A percentile compares a stretch with the other conserved stretches of the same genome.
Conservation (phyloP, 2,888 invertebrate genomes). For the Habrosyne pyritoides region DNA sequence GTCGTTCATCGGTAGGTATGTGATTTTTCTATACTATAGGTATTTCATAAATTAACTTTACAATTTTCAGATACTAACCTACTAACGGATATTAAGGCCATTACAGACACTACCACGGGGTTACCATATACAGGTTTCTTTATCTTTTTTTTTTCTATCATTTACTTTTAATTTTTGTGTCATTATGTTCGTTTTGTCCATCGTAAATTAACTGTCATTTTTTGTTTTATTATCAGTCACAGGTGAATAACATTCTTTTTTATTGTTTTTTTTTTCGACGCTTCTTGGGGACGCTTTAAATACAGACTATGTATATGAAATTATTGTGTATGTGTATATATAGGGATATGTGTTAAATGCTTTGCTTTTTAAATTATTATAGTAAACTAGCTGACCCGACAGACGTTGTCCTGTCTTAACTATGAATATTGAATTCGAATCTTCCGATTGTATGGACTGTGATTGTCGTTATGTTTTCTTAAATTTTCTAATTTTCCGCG, state of each 20-base stretch:
- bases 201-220: neutral
- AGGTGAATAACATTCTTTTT: neutral
- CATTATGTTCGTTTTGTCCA: constrained; percentile 12
- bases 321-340: neutral
- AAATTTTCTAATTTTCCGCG: too few relatives aligned
- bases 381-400: too few relatives aligned
- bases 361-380: too few relatives aligned
- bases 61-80: constrained; percentile 18
- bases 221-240: neutral
- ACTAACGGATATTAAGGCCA: constrained; percentile 14
- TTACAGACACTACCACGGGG: constrained; percentile 16
- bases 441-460: too few relatives aligned
- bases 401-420: too few relatives aligned
- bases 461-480: too few relatives aligned
- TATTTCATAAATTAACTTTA: neutral
- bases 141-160: constrained; percentile 21
- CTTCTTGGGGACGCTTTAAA: neutral
- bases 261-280: neutral
- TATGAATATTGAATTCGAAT: too few relatives aligned
- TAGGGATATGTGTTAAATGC: neutral
- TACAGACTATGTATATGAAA: neutral
- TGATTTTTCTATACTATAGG: neutral
- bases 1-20: too few relatives aligned
- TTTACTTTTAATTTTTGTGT: constrained; percentile 18
- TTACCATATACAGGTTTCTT: constrained; percentile 29